Evolutionary conservation across 2,888 invertebrate genomes (phyloP).

Genomic region (Helleia helle): DNA sequence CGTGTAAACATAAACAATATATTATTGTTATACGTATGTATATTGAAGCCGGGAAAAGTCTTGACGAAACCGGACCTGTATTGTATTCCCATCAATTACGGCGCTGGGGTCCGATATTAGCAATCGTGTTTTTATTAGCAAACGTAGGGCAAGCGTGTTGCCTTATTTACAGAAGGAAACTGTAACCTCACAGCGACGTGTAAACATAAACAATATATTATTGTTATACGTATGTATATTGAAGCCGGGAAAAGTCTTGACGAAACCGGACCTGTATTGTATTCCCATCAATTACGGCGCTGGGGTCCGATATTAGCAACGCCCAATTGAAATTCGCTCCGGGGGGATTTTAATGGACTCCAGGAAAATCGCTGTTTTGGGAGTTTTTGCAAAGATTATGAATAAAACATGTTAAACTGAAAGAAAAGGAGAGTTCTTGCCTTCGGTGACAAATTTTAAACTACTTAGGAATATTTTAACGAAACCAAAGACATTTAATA

Average conservation of each 20-base stretch:
- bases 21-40: background rate
- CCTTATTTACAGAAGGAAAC: no score
- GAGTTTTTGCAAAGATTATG: constrained; percentile 48
- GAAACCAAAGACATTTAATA: constrained; percentile 19
- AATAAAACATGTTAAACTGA: constrained; percentile 49
- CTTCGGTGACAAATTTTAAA: constrained; percentile 18
- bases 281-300: background rate
- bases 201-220: no score
- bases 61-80: constrained; percentile 1
- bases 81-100: background rate
- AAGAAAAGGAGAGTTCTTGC: constrained; percentile 17
- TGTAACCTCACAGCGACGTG: no score
- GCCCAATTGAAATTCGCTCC: constrained; percentile 44
- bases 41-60: background rate
- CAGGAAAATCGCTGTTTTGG: constrained; percentile 51
- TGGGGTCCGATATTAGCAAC: constrained; percentile 9
- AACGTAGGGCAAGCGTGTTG: no score
- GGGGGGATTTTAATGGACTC: constrained; percentile 45
- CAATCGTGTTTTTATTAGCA: no score
- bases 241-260: background rate
- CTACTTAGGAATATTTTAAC: constrained; percentile 27
- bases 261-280: constrained; percentile 1
- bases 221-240: background rate
- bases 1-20: no score
- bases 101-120: constrained; percentile 2